Evolutionary conservation across 2,797 vertebrate genomes (phyloP).

Genomic region (Xyrichtys novacula): DNA sequence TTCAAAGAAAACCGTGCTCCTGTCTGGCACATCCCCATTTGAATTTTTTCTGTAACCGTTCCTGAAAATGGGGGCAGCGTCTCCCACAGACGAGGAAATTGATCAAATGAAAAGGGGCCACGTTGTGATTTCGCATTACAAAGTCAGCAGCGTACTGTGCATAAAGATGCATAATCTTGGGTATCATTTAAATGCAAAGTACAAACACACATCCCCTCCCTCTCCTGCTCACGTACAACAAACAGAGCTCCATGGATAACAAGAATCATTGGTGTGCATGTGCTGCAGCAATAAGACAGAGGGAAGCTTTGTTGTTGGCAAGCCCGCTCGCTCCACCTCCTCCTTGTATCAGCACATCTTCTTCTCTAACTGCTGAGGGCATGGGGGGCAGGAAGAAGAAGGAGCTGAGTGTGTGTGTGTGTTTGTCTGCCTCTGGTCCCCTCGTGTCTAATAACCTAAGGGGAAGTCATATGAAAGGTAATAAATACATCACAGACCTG

Average conservation of each 20-base stretch:
- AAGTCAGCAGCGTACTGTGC: constrained; percentile 54
- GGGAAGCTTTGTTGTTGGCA: constrained; percentile 70
- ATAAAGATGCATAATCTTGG: constrained; percentile 68
- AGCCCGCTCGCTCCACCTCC: constrained; percentile 52
- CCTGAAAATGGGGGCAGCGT: constrained; percentile 28
- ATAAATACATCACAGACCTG: constrained; percentile 17
- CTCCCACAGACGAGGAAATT: constrained; percentile 42
- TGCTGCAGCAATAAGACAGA: constrained; percentile 72
- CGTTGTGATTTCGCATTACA: constrained; percentile 59
- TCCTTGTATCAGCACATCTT: constrained; percentile 68
- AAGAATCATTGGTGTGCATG: constrained; percentile 72
- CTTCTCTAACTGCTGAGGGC: constrained; percentile 56
- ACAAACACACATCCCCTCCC: constrained; percentile 54
- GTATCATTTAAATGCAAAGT: constrained; percentile 76
- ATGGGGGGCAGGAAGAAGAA: constrained; percentile 32
- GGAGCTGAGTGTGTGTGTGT: constrained; percentile 30
- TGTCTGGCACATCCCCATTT: not conserved
- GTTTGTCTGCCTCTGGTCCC: constrained; percentile 35
- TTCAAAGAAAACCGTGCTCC: not conserved
- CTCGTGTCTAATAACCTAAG: constrained; percentile 31
- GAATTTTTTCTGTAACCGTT: not conserved
- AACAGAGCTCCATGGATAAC: constrained; percentile 65
- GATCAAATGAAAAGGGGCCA: constrained; percentile 56
- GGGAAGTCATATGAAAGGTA: constrained; percentile 37
- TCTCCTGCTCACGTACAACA: constrained; percentile 46